A percentile compares a stretch with the other conserved stretches of the same genome.
Evolutionary conservation across 2,888 invertebrate species (phyloP).

Genomic region (Philhelius pedissequus): DNA sequence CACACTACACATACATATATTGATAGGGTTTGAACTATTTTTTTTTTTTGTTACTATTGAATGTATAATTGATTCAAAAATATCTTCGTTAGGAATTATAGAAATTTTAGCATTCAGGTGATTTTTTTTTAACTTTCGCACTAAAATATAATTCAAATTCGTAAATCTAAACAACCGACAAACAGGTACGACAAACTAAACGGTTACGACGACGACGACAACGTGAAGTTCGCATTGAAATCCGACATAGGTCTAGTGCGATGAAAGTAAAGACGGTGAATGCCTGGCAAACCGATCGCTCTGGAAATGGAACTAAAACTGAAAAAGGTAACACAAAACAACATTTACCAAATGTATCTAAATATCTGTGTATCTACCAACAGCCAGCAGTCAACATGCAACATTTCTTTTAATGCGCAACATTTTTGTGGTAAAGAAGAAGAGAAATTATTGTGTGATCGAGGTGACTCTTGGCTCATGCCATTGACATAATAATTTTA

Average conservation of each 20-base stretch:
- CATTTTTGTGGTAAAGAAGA: neutral
- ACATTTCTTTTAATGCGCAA: slow-evolving; percentile 9
- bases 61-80: neutral
- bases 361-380: neutral
- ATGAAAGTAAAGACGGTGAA: slow-evolving; percentile 50
- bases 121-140: neutral
- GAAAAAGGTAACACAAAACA: slow-evolving; percentile 56
- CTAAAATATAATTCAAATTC: neutral
- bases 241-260: slow-evolving; percentile 52
- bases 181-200: neutral
- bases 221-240: neutral
- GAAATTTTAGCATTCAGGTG: neutral
- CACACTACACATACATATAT: neutral
- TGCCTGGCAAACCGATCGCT: slow-evolving; percentile 55
- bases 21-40: neutral
- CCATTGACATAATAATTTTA: too few relatives aligned
- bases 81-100: neutral
- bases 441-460: neutral
- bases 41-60: neutral
- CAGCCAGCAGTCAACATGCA: slow-evolving; percentile 33
- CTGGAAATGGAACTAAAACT: slow-evolving; percentile 62
- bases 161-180: neutral
- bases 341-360: slow-evolving; percentile 11
- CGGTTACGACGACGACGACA: neutral
- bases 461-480: too few relatives aligned